phyloP scores from a whole-genome alignment of 2,113 vertebrate species.

The Eidolon helvum region DNA sequence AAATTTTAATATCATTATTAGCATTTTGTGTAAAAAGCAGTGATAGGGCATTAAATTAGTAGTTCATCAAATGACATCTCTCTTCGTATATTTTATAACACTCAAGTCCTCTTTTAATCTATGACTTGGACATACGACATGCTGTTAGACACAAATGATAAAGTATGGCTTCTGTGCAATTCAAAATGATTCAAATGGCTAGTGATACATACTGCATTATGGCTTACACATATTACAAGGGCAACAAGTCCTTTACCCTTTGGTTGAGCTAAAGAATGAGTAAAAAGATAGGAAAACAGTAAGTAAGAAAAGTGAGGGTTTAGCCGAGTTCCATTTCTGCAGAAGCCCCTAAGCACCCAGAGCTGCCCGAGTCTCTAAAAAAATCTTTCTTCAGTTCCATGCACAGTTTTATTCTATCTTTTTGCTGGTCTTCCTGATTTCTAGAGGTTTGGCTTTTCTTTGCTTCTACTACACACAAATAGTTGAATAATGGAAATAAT shows the following conservation, averaged over 20 bases:
- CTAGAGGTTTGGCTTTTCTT: background rate
- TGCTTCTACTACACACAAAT: background rate
- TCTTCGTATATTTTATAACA: background rate
- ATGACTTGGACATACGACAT: background rate
- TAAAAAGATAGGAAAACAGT: background rate
- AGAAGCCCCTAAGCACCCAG: accelerated
- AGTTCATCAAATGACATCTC: background rate
- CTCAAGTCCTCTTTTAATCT: background rate
- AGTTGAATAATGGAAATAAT: background rate
- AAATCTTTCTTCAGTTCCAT: background rate
- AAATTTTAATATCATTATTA: background rate
- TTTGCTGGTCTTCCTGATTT: background rate
- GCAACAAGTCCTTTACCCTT: background rate
- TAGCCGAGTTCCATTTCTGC: background rate
- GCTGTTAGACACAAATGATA: background rate
- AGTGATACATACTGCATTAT: background rate
- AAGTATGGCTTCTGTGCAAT: background rate
- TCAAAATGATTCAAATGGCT: background rate
- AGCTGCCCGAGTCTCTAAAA: background rate
- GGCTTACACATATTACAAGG: background rate
- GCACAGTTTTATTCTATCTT: accelerated
- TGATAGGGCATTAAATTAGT: background rate
- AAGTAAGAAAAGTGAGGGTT: background rate
- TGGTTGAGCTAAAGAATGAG: background rate
- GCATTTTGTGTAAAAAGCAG: background rate